phyloP scores from a whole-genome alignment of 2,888 invertebrate genomes.

The Vannuccia rotundouncinata region DNA sequence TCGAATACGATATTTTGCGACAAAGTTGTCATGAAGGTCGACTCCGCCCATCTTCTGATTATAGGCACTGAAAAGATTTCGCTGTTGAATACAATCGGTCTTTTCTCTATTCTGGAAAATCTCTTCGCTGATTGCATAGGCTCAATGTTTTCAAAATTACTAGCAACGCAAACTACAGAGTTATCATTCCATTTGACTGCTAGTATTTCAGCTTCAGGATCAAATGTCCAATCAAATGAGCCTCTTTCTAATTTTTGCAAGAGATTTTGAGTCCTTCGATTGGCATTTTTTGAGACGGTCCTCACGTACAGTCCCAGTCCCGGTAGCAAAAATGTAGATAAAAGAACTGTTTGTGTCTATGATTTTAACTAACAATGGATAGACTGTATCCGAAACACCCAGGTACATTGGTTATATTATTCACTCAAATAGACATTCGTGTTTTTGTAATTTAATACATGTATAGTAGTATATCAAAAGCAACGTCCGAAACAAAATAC shows the following conservation, averaged over 20 bases:
- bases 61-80: constrained; percentile 25
- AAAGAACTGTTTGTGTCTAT: no score
- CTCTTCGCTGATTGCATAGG: constrained; percentile 3
- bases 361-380: no score
- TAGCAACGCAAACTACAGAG: constrained; percentile 14
- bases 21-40: constrained; percentile 25
- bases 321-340: no score
- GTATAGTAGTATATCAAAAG: no score
- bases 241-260: constrained; percentile 14
- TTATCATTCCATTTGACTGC: constrained; percentile 32
- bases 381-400: no score
- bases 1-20: constrained; percentile 8
- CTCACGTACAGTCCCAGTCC: constrained; percentile 18
- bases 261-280: constrained; percentile 13
- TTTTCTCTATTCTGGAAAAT: constrained; percentile 7
- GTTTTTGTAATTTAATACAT: no score
- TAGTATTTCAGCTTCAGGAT: neutral
- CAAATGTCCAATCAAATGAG: constrained; percentile 1
- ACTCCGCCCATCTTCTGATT: constrained; percentile 34
- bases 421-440: no score
- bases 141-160: constrained; percentile 13
- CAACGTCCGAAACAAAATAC: no score
- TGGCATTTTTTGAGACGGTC: neutral
- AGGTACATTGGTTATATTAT: no score
- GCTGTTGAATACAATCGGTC: neutral